Conservation (phyloP, 2,888 invertebrate genomes). For the Drosophila prostipennis region DNA sequence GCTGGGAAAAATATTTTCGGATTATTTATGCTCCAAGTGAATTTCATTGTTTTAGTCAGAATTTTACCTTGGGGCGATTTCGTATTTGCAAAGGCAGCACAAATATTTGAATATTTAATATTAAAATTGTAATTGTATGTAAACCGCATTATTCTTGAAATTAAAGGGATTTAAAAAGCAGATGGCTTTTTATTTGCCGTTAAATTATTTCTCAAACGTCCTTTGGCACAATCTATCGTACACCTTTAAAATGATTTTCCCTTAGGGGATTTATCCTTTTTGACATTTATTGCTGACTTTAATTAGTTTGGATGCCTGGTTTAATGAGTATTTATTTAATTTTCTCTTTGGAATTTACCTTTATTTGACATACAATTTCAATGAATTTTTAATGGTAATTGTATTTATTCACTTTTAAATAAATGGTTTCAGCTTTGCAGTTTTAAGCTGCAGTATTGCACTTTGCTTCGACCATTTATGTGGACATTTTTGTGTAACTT, state of each 20-base stretch:
- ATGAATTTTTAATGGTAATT: slow-evolving; percentile 15
- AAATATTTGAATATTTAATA: slow-evolving; percentile 6
- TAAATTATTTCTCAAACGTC: neutral
- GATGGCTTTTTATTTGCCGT: neutral
- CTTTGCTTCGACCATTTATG: slow-evolving; percentile 7
- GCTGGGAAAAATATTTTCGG: slow-evolving; percentile 37
- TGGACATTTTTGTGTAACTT: slow-evolving; percentile 9
- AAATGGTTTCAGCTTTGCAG: neutral
- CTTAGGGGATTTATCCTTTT: neutral
- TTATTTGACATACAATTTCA: slow-evolving; percentile 3
- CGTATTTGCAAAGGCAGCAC: slow-evolving; percentile 13
- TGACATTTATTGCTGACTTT: slow-evolving; percentile 54
- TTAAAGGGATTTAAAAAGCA: too few relatives aligned
- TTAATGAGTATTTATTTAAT: slow-evolving; percentile 15
- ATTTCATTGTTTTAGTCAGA: slow-evolving; percentile 20
- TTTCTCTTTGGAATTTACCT: slow-evolving; percentile 11
- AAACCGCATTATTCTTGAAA: too few relatives aligned
- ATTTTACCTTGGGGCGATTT: slow-evolving; percentile 10
- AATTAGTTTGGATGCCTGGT: slow-evolving; percentile 46
- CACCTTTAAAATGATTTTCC: slow-evolving; percentile 16
- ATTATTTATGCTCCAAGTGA: slow-evolving; percentile 9
- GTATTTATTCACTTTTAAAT: slow-evolving; percentile 7
- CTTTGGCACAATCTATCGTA: neutral
- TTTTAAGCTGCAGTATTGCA: neutral
- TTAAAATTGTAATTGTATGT: neutral